Percentiles rank a stretch among this genome's conserved stretches.
phyloP scores from a whole-genome alignment of 2,113 vertebrate species.

The Connochaetes taurinus region DNA sequence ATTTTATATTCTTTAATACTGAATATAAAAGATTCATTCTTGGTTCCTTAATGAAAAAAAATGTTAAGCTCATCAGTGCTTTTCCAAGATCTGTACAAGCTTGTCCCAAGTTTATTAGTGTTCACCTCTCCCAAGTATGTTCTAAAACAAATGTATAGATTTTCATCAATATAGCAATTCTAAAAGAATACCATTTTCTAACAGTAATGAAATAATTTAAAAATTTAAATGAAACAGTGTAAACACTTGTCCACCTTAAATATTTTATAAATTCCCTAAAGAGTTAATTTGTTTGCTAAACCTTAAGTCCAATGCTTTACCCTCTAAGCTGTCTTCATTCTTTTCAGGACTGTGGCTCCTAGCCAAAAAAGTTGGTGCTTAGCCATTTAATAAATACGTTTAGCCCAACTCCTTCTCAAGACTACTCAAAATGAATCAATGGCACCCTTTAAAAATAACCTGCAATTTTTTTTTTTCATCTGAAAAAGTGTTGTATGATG shows the following conservation, averaged over 20 bases:
- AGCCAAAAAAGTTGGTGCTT: neutral
- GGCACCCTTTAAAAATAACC: neutral
- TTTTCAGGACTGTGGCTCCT: neutral
- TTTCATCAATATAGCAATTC: neutral
- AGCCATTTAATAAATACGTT: neutral
- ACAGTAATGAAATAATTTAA: neutral
- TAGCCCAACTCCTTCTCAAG: neutral
- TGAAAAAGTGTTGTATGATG: rapidly evolving
- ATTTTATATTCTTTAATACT: neutral
- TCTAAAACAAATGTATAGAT: neutral
- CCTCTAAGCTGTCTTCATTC: neutral
- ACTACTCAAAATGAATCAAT: neutral
- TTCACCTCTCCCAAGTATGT: neutral
- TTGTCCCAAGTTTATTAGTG: neutral
- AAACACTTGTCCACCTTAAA: neutral
- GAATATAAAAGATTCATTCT: neutral
- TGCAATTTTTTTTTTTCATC: neutral
- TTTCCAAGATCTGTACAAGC: neutral
- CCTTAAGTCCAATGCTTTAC: neutral
- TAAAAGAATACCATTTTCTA: neutral
- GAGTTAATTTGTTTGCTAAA: neutral
- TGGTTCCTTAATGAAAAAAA: neutral
- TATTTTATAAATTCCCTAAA: neutral
- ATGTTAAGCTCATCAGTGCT: neutral
- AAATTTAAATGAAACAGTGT: neutral